phyloP scores from a whole-genome alignment of 1,140 invertebrate genomes.

The Rhopalosiphum padi region DNA sequence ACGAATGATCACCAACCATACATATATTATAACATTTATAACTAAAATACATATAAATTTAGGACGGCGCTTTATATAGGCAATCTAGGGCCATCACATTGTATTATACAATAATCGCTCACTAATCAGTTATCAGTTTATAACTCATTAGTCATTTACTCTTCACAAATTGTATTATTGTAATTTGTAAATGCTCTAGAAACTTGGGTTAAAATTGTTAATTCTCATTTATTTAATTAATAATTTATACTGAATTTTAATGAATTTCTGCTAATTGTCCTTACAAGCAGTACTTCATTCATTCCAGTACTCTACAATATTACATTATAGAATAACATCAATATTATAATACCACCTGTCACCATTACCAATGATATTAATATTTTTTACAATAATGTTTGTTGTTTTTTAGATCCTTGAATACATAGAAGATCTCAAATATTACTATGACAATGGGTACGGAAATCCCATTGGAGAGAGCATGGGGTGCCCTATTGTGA shows the following conservation, averaged over 20 bases:
- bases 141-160: not conserved
- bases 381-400: not conserved
- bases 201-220: too few relatives aligned
- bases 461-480: slow-evolving; percentile 72
- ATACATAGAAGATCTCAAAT: slow-evolving; percentile 79
- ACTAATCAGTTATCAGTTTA: too few relatives aligned
- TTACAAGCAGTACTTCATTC: not conserved
- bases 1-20: not conserved
- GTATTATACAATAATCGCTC: not conserved
- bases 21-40: too few relatives aligned
- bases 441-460: slow-evolving; percentile 79
- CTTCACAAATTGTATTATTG: not conserved
- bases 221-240: not conserved
- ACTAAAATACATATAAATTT: not conserved
- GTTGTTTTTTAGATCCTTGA: slow-evolving; percentile 70
- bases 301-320: not conserved
- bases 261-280: not conserved
- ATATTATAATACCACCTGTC: not conserved
- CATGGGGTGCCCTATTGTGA: slow-evolving; percentile 76
- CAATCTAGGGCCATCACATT: not conserved
- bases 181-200: not conserved
- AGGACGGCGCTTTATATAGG: not conserved
- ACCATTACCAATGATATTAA: not conserved
- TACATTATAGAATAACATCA: not conserved
- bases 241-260: not conserved